Percentiles rank a stretch among this genome's conserved stretches.
phyloP scores from a whole-genome alignment of 2,113 vertebrate genomes.

The Desmodus rotundus region DNA sequence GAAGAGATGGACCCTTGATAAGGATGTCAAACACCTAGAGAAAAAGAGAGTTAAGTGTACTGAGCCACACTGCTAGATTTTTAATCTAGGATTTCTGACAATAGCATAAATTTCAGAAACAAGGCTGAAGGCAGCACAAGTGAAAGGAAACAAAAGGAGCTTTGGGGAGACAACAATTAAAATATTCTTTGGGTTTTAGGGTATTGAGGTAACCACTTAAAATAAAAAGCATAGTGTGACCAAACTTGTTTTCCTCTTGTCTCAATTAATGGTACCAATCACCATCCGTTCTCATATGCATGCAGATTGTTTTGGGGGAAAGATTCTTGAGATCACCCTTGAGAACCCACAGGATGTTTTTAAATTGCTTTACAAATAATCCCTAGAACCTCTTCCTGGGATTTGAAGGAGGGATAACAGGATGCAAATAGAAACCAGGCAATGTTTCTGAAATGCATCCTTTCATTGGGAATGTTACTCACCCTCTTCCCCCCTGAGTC shows the following conservation, averaged over 20 bases:
- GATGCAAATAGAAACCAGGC: neutral
- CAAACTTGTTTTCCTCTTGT: neutral
- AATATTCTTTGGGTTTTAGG: neutral
- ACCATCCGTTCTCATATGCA: neutral
- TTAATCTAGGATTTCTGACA: conserved; percentile 55
- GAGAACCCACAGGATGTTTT: neutral
- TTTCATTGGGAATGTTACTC: neutral
- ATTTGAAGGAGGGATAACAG: neutral
- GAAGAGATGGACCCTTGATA: conserved; percentile 45
- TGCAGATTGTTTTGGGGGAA: neutral
- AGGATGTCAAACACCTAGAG: neutral
- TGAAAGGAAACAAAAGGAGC: conserved; percentile 11
- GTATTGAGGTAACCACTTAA: neutral
- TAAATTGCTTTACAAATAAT: neutral
- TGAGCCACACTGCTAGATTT: neutral
- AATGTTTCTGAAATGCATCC: neutral
- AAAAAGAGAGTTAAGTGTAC: conserved; percentile 4
- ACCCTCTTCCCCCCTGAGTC: neutral
- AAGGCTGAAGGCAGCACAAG: conserved; percentile 18
- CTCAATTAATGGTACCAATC: neutral
- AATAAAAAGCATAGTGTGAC: neutral
- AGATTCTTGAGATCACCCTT: neutral
- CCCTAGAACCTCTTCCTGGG: neutral
- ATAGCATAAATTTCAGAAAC: conserved; percentile 47
- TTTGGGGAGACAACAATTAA: conserved; percentile 12